Percentiles rank a stretch among this genome's conserved stretches.
phyloP scores from a whole-genome alignment of 2,888 invertebrate species.

The Hofmannophila pseudospretella region DNA sequence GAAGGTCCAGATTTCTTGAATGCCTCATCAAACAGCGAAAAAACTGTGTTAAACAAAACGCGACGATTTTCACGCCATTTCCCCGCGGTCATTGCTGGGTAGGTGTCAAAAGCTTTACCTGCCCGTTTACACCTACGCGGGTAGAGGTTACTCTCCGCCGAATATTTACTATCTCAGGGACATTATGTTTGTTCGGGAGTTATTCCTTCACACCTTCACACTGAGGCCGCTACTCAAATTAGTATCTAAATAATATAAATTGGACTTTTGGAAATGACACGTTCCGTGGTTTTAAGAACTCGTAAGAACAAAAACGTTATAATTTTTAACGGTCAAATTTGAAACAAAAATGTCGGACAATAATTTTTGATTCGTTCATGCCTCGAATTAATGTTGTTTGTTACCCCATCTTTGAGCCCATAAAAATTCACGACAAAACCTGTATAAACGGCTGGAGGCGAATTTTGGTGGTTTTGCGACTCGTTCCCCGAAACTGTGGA shows the following conservation, averaged over 20 bases:
- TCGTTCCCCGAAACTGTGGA: constrained; percentile 72
- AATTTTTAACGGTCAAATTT: too few species aligned
- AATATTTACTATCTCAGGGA: constrained; percentile 60
- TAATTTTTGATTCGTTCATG: constrained; percentile 34
- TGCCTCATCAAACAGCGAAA: constrained; percentile 53
- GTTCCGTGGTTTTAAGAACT: constrained; percentile 27
- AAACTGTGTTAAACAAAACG: constrained; percentile 65
- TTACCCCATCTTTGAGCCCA: constrained; percentile 51
- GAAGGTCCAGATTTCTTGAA: constrained; percentile 33
- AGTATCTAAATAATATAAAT: constrained; percentile 55
- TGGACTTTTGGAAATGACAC: constrained; percentile 47
- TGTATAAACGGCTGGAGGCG: constrained; percentile 69
- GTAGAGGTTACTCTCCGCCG: constrained; percentile 35
- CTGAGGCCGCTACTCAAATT: constrained; percentile 63
- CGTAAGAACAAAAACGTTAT: constrained; percentile 13
- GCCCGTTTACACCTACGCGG: constrained; percentile 63
- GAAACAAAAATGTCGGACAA: constrained; percentile 5
- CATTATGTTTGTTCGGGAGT: constrained; percentile 66
- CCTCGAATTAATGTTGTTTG: constrained; percentile 50
- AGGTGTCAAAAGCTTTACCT: constrained; percentile 78
- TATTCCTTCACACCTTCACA: constrained; percentile 69
- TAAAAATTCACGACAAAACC: constrained; percentile 75
- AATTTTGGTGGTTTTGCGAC: constrained; percentile 62
- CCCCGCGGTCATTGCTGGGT: constrained; percentile 45
- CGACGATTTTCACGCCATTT: constrained; percentile 65